Percentiles rank a stretch among this genome's conserved stretches.
phyloP scores from a whole-genome alignment of 2,888 invertebrate species.

The Papilio demoleus region DNA sequence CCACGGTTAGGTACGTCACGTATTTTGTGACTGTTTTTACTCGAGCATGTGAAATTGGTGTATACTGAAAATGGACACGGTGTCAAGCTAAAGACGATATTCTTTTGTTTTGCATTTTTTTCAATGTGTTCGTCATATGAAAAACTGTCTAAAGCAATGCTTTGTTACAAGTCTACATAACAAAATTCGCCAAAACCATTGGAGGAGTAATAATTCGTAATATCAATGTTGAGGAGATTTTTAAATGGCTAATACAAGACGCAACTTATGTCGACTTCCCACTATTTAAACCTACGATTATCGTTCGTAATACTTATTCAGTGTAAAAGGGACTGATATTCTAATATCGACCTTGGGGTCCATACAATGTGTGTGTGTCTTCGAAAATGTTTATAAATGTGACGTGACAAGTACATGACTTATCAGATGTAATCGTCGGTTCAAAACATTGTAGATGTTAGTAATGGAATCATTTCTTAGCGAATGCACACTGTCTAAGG shows the following conservation, averaged over 20 bases:
- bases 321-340: no score
- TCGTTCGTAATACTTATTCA: no score
- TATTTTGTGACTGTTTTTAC: not conserved
- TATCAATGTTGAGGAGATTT: not conserved
- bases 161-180: not conserved
- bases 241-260: not conserved
- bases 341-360: no score
- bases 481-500: no score
- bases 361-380: no score
- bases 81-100: constrained; percentile 3
- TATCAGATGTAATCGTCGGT: not conserved
- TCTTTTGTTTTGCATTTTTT: constrained; percentile 2
- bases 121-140: not conserved
- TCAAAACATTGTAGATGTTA: not conserved
- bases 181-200: not conserved
- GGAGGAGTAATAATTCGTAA: not conserved
- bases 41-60: constrained; percentile 20
- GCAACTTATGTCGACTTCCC: no score
- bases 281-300: no score
- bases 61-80: not conserved
- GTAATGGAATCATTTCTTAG: no score
- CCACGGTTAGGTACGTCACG: constrained; percentile 24
- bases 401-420: no score
- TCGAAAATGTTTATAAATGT: no score
- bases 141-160: constrained; percentile 6